These are phyloP conservation scores for Drosophila kepulauana DNA, from an alignment of 1,140 invertebrate genomes.

Conservation along the genomic window DNA sequence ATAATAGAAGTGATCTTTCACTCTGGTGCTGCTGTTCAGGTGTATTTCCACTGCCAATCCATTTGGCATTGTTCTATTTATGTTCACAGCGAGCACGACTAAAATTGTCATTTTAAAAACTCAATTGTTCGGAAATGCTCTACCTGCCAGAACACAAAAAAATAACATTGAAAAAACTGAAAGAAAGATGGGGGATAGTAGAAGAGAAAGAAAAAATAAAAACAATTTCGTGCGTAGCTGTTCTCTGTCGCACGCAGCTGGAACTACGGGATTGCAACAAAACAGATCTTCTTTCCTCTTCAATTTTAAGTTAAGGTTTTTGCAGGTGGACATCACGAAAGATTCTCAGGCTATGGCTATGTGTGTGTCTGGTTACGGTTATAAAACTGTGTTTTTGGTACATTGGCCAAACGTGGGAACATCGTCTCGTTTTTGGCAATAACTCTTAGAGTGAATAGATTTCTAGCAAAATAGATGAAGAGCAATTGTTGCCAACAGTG, in stretches of 20 bases:
- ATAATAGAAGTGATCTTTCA: slow-evolving; percentile 64
- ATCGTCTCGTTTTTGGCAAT: slow-evolving; percentile 49
- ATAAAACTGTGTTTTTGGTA: slow-evolving; percentile 63
- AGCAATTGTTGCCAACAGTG: neutral
- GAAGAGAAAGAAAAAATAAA: slow-evolving; percentile 42
- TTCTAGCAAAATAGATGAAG: slow-evolving; percentile 6
- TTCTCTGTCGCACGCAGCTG: slow-evolving; percentile 50
- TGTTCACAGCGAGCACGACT: slow-evolving; percentile 21
- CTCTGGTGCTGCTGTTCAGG: slow-evolving; percentile 42
- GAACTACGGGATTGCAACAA: slow-evolving; percentile 61
- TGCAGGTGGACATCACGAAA: slow-evolving; percentile 74
- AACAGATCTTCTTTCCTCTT: slow-evolving; percentile 75
- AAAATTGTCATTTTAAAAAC: slow-evolving; percentile 78
- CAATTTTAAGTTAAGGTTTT: slow-evolving; percentile 50
- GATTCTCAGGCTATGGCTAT: slow-evolving; percentile 63
- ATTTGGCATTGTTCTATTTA: slow-evolving; percentile 67
- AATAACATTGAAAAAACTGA: slow-evolving; percentile 30
- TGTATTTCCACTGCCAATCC: slow-evolving; percentile 51
- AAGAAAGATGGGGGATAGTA: slow-evolving; percentile 16
- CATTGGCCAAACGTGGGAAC: slow-evolving; percentile 73
- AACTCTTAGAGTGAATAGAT: slow-evolving; percentile 22
- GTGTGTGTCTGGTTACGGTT: slow-evolving; percentile 64
- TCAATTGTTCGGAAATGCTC: slow-evolving; percentile 75
- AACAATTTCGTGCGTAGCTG: slow-evolving; percentile 59
- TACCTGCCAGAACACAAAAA: slow-evolving; percentile 44